phyloP scores from a whole-genome alignment of 2,888 invertebrate species.

The Caenorhabditis macrosperma region DNA sequence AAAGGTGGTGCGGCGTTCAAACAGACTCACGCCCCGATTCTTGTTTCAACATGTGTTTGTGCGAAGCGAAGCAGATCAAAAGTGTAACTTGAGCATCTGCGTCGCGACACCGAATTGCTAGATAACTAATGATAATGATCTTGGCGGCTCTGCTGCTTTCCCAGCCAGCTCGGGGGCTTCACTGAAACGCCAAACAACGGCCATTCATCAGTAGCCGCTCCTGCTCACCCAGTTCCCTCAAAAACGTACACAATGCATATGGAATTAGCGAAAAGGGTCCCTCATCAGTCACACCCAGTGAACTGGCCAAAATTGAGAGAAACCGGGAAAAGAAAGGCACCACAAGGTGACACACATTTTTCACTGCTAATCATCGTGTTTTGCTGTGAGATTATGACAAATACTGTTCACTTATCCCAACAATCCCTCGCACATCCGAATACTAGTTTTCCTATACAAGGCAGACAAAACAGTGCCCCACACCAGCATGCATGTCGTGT shows the following conservation, averaged over 20 bases:
- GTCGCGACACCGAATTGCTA: neutral
- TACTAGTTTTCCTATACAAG: constrained; percentile 35
- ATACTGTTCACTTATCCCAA: constrained; percentile 29
- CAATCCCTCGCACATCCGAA: constrained; percentile 8
- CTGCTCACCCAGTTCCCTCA: too few relatives aligned
- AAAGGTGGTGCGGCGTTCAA: constrained; percentile 45
- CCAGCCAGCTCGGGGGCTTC: neutral
- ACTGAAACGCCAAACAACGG: neutral
- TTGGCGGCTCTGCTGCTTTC: constrained; percentile 2
- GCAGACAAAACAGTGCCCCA: constrained; percentile 23
- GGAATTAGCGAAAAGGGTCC: constrained; percentile 30
- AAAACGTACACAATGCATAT: constrained; percentile 49
- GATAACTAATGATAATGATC: constrained; percentile 45
- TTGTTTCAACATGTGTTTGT: constrained; percentile 48
- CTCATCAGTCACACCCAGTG: constrained; percentile 22
- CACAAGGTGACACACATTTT: too few relatives aligned
- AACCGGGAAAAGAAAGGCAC: too few relatives aligned
- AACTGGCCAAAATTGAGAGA: neutral
- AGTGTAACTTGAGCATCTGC: constrained; percentile 30
- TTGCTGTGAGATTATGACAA: constrained; percentile 15
- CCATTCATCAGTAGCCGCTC: constrained; percentile 37
- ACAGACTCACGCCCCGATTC: constrained; percentile 15
- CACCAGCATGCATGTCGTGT: too few relatives aligned
- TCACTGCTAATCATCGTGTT: constrained; percentile 18
- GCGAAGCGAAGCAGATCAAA: constrained; percentile 14